phyloP scores from a whole-genome alignment of 1,140 invertebrate genomes.

The Cotesia glomerata region DNA sequence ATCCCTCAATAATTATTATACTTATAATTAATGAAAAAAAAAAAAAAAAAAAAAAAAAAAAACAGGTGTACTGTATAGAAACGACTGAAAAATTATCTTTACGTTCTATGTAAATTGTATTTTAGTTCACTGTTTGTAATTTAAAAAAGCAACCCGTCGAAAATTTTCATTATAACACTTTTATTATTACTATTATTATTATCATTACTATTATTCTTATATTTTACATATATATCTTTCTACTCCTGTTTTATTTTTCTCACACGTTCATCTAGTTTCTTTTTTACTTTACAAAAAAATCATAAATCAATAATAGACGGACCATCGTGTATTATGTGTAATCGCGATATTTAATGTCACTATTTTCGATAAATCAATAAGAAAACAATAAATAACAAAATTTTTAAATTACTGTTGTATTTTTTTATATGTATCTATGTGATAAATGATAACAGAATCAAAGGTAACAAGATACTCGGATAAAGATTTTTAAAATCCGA shows the following conservation, averaged over 20 bases:
- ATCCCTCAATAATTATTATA: background rate
- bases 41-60: too few species aligned
- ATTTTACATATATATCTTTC: background rate
- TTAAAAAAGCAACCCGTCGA: slow-evolving; percentile 6
- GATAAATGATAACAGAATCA: slow-evolving; percentile 5
- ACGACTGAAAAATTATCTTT: slow-evolving; percentile 27
- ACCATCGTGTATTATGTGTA: background rate
- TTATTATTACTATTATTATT: background rate
- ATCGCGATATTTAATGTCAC: background rate
- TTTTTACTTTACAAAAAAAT: background rate
- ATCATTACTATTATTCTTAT: background rate
- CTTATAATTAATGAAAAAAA: too few species aligned
- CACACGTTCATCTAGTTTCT: background rate
- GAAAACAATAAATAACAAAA: background rate
- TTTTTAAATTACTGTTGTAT: slow-evolving; percentile 8
- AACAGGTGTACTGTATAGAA: slow-evolving; percentile 21
- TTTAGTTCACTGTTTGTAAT: slow-evolving; percentile 4
- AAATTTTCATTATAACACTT: background rate
- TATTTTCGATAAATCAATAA: slow-evolving; percentile 1
- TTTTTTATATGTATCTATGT: slow-evolving; percentile 3
- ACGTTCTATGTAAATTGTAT: slow-evolving; percentile 24
- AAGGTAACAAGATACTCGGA: slow-evolving; percentile 7
- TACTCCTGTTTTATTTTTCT: background rate
- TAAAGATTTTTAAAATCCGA: background rate
- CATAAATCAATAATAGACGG: background rate